phyloP scores from a whole-genome alignment of 2,888 invertebrate genomes.

The Noctua comes region DNA sequence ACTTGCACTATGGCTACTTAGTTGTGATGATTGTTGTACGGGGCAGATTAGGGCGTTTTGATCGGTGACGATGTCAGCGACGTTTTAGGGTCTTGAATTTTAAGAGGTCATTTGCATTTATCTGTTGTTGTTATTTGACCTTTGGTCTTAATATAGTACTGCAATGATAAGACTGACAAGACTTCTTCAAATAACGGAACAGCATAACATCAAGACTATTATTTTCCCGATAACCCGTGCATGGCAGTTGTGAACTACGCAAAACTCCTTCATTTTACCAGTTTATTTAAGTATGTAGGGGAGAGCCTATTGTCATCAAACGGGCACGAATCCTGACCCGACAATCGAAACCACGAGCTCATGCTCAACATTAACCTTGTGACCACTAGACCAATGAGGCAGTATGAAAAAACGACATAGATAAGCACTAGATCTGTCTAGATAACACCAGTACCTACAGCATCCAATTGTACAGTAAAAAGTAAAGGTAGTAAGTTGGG shows the following conservation, averaged over 20 bases:
- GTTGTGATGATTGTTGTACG: conserved; percentile 49
- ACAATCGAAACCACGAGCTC: neutral
- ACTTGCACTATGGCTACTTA: conserved; percentile 54
- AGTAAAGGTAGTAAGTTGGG: neutral
- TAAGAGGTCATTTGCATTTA: neutral
- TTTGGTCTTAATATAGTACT: neutral
- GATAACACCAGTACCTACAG: neutral
- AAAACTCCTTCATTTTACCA: neutral
- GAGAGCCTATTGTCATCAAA: neutral
- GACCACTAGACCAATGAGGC: neutral
- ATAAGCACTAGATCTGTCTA: neutral
- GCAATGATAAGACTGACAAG: neutral
- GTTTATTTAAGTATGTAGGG: neutral
- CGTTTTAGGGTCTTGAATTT: neutral
- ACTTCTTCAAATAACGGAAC: neutral
- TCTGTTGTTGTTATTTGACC: neutral
- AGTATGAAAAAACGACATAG: neutral
- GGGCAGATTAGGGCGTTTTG: conserved; percentile 36
- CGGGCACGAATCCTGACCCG: neutral
- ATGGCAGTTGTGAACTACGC: neutral
- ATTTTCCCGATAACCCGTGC: neutral
- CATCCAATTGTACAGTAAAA: no score
- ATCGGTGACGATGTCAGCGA: conserved; percentile 20
- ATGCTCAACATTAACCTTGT: neutral
- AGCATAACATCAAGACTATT: neutral